phyloP scores from a whole-genome alignment of 2,888 invertebrate species.

The Graphium colonna region DNA sequence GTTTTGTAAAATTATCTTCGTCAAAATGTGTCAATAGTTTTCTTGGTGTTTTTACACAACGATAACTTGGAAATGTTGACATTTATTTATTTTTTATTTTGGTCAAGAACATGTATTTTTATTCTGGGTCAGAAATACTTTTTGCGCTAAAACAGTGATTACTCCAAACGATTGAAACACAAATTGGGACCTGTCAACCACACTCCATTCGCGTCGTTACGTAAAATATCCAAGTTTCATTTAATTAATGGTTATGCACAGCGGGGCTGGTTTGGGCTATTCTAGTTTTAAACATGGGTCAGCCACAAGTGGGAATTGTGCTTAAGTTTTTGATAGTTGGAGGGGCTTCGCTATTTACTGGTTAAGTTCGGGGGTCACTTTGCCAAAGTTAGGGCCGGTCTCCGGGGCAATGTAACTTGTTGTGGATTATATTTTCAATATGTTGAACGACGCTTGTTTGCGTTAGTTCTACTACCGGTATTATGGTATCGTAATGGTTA shows the following conservation, averaged over 20 bases:
- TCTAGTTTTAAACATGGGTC: slow-evolving; percentile 56
- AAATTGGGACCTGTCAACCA: slow-evolving; percentile 15
- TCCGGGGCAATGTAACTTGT: slow-evolving; percentile 44
- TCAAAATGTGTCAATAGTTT: too few relatives aligned
- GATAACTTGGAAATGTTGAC: too few relatives aligned
- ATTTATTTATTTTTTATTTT: too few relatives aligned
- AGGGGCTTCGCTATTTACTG: slow-evolving; percentile 75
- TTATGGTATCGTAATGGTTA: too few relatives aligned
- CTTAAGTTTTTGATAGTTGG: slow-evolving; percentile 77
- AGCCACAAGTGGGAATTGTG: slow-evolving; percentile 62
- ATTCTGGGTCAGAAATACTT: neutral
- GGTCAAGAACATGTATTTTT: too few relatives aligned
- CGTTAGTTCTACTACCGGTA: neutral
- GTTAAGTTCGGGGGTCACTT: slow-evolving; percentile 72
- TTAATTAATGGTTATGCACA: slow-evolving; percentile 42
- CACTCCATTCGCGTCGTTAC: slow-evolving; percentile 19
- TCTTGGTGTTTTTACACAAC: too few relatives aligned
- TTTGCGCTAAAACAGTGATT: neutral
- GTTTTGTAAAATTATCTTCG: too few relatives aligned
- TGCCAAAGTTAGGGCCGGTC: slow-evolving; percentile 50
- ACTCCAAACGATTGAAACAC: slow-evolving; percentile 11
- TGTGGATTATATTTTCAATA: neutral
- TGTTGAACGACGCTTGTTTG: neutral
- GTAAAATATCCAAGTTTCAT: slow-evolving; percentile 37
- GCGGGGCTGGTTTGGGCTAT: slow-evolving; percentile 45